A percentile compares a stretch with the other conserved stretches of the same genome.
These are phyloP conservation scores for Spizella passerina DNA, from an alignment of 2,797 vertebrate genomes.

Conservation along the genomic window DNA sequence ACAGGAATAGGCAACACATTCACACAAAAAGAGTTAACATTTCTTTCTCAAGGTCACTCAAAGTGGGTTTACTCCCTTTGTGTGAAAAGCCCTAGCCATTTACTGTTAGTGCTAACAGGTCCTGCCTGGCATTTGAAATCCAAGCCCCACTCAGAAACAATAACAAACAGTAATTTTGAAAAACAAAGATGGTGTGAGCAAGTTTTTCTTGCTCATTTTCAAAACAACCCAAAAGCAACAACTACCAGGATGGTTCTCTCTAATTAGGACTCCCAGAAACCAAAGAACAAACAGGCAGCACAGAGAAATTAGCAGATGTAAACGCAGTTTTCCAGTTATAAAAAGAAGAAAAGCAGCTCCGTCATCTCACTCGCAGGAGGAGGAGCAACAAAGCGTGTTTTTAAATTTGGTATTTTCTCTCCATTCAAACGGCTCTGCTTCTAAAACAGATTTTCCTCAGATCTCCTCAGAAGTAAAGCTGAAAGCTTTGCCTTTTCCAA, in stretches of 20 bases:
- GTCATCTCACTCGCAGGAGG: background rate
- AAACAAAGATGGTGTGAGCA: conserved; percentile 74
- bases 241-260: conserved; percentile 46
- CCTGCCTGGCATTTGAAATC: conserved; percentile 75
- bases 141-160: conserved; percentile 78
- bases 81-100: background rate
- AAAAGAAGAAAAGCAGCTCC: conserved; percentile 39
- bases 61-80: background rate
- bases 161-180: conserved; percentile 79
- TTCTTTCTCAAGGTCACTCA: conserved; percentile 57
- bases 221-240: conserved; percentile 77
- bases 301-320: conserved; percentile 28
- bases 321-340: conserved; percentile 6
- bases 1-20: background rate
- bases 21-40: conserved; percentile 4
- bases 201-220: conserved; percentile 82
- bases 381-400: background rate
- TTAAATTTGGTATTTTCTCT: conserved; percentile 26
- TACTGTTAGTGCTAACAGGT: conserved; percentile 39
- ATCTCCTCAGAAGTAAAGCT: conserved; percentile 28
- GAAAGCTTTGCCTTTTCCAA: conserved; percentile 31
- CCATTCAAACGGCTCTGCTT: background rate
- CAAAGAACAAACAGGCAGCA: conserved; percentile 37
- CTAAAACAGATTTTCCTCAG: background rate
- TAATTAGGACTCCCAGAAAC: conserved; percentile 29